A percentile compares a stretch with the other conserved stretches of the same genome.
These are phyloP conservation scores for Euwallacea similis DNA, from an alignment of 1,140 invertebrate species.

Conservation along the genomic window DNA sequence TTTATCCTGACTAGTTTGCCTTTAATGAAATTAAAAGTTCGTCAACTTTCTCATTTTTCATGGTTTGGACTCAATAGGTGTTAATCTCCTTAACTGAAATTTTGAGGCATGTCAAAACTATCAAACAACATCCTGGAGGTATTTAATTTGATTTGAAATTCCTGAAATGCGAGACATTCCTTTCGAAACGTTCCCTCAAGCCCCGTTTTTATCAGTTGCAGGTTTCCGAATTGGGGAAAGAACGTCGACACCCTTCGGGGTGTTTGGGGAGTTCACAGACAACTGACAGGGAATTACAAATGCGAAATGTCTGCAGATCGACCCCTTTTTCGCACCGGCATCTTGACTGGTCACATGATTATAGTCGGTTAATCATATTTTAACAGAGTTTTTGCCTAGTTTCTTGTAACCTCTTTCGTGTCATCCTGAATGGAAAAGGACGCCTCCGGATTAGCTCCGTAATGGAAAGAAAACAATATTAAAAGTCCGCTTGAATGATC, in stretches of 20 bases:
- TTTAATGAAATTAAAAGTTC: slow-evolving; percentile 18
- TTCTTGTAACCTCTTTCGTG: slow-evolving; percentile 4
- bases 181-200: not conserved
- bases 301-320: slow-evolving; percentile 66
- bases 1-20: slow-evolving; percentile 9
- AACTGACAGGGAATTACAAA: slow-evolving; percentile 61
- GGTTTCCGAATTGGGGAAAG: not conserved
- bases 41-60: not conserved
- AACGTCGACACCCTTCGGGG: slow-evolving; percentile 49
- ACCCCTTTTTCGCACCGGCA: slow-evolving; percentile 62
- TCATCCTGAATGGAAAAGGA: slow-evolving; percentile 9
- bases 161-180: not conserved
- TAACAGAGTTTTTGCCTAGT: not conserved
- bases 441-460: slow-evolving; percentile 6
- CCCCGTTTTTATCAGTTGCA: not conserved
- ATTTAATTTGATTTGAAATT: slow-evolving; percentile 1
- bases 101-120: not conserved
- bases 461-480: slow-evolving; percentile 16
- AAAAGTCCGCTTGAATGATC: slow-evolving; percentile 2
- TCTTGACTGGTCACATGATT: slow-evolving; percentile 56
- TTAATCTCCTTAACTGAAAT: not conserved
- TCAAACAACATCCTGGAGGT: not conserved
- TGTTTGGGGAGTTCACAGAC: slow-evolving; percentile 63
- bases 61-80: no score
- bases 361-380: slow-evolving; percentile 57